These are phyloP conservation scores for Neomicropteryx cornuta DNA, from an alignment of 1,140 invertebrate species.

Conservation along the genomic window DNA sequence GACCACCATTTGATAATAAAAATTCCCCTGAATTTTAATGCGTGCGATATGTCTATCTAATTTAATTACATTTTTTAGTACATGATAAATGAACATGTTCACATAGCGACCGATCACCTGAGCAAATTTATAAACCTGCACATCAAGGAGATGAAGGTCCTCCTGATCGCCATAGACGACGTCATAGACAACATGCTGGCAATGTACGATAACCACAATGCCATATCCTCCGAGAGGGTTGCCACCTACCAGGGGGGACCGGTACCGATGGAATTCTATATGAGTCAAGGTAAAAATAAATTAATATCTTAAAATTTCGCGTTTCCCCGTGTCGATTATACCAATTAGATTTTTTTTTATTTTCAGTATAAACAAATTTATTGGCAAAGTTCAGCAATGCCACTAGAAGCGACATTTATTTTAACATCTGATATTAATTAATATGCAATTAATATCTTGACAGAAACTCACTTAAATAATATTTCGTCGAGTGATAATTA, in stretches of 20 bases:
- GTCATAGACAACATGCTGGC: conserved; percentile 29
- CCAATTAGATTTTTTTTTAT: conserved; percentile 1
- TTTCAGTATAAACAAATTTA: too few species aligned
- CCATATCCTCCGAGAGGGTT: conserved; percentile 26
- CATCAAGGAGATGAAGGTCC: conserved; percentile 29
- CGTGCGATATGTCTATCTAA: conserved; percentile 6
- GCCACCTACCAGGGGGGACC: conserved; percentile 25
- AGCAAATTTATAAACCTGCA: conserved; percentile 26
- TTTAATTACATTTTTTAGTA: conserved; percentile 20
- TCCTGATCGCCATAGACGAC: conserved; percentile 26
- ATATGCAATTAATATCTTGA: too few species aligned
- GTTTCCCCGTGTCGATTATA: too few species aligned
- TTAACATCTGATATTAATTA: too few species aligned
- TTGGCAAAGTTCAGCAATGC: neutral
- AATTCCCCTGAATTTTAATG: too few species aligned
- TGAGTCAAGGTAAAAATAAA: conserved; percentile 31
- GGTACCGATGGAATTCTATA: conserved; percentile 27
- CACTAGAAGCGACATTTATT: neutral
- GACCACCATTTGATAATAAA: too few species aligned
- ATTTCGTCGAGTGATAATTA: too few species aligned
- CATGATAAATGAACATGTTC: conserved; percentile 27
- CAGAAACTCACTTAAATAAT: too few species aligned
- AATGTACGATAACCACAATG: conserved; percentile 31
- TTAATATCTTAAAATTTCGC: too few species aligned
- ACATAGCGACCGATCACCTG: conserved; percentile 29